A percentile compares a stretch with the other conserved stretches of the same genome.
Evolutionary conservation across 2,888 invertebrate genomes (phyloP).

Genomic region (Pyrochroa serraticornis): DNA sequence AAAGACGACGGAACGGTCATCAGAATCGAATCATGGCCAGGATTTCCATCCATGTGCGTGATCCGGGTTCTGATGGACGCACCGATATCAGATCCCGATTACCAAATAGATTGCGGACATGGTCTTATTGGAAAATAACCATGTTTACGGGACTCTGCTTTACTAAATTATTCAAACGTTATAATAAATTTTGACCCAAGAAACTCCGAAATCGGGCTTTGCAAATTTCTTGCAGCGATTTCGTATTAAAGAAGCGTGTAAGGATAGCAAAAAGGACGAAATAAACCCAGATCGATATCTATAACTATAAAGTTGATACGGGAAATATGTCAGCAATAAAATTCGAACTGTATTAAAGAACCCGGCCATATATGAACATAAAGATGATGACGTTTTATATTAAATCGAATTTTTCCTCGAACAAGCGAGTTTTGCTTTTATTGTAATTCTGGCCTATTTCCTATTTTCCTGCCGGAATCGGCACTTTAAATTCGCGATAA

Average conservation of each 20-base stretch:
- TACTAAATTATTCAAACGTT: no score
- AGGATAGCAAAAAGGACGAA: conserved; percentile 17
- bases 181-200: no score
- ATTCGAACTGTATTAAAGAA: conserved; percentile 29
- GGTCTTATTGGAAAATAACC: no score
- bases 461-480: no score
- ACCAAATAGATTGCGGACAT: conserved; percentile 3
- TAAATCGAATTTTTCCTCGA: conserved; percentile 15
- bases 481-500: no score
- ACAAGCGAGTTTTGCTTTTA: no score
- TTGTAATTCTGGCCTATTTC: no score
- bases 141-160: no score
- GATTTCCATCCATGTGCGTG: conserved; percentile 35
- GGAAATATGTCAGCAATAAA: conserved; percentile 33
- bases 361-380: conserved; percentile 16
- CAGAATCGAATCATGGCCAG: conserved; percentile 44
- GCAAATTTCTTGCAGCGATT: no score
- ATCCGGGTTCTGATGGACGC: conserved; percentile 27
- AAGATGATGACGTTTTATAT: conserved; percentile 23
- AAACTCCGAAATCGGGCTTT: neutral
- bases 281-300: conserved; percentile 31
- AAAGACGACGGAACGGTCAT: conserved; percentile 43
- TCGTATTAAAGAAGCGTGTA: no score
- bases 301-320: conserved; percentile 35
- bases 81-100: conserved; percentile 7